Evolutionary conservation across 2,113 vertebrate species (phyloP), one percentile per base, ranked within the genome.

Genomic region (Ranitomeya imitator): DNA sequence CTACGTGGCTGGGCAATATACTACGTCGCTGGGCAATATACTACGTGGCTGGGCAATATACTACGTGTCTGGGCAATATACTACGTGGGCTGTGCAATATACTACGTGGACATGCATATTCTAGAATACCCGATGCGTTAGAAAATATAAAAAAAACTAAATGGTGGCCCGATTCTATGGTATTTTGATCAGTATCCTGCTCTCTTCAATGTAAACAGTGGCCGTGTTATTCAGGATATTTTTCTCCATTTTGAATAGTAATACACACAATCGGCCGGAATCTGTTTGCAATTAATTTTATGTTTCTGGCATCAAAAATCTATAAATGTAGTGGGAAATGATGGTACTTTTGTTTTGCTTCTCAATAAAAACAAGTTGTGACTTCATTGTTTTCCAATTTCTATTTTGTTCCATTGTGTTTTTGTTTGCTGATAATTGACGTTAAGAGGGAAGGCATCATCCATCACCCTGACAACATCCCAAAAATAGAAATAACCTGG

Each of bases 351-450:
- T 26, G 55, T 57, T 57, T 11, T 9, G 37, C 15, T 51, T 76
- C 10, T 76, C 37, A 12, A 45, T 51, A 11, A 76, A 51, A 23
- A 54, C 4, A 11, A 1, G 21, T 78, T 55, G 77, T 78, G 51
- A 79, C 77, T 54, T 79, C 19, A 79, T 79, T 79, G 77, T 79
- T 79, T 76, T 54, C 18, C 12, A 21, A 77, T 77, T 21, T 77
- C 31, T 51, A 54, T 13, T 18, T 31, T 2, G 76, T 45, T 55
- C 51, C 21, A 55, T 79, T 55, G 77, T 79, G 19, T 79, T 54
- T 78, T 52, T 52, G 45, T 63, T 63, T 37, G 18, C 23, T 51
- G 59, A 82, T 11, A 19, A 37, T 63, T 51, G 4, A 8, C 15
- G 59, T 63, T 1, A 59, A 65, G 19, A 65, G 61, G 76, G 61